phyloP scores from a whole-genome alignment of 2,113 vertebrate genomes.

The Ptychochromis oligacanthus region DNA sequence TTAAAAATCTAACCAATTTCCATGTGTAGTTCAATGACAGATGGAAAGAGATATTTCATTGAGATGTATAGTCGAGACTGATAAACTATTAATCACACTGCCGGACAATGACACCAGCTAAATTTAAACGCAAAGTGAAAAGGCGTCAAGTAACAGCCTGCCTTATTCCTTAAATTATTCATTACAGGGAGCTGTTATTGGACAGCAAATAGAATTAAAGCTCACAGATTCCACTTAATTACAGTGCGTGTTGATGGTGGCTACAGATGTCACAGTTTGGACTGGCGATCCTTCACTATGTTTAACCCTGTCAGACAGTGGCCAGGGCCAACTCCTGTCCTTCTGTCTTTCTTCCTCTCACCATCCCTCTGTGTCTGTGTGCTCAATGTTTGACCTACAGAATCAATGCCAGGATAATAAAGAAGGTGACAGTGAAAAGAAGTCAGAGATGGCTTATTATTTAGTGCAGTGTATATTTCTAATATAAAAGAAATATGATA shows the following conservation, averaged over 20 bases:
- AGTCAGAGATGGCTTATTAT: neutral
- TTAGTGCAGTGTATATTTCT: neutral
- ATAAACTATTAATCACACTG: slow-evolving; percentile 75
- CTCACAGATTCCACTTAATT: slow-evolving; percentile 63
- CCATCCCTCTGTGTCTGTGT: neutral
- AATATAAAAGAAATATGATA: neutral
- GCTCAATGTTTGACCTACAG: slow-evolving; percentile 58
- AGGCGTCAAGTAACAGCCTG: slow-evolving; percentile 25
- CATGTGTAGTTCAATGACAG: slow-evolving; percentile 59
- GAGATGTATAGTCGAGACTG: slow-evolving; percentile 62
- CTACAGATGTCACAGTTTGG: slow-evolving; percentile 77
- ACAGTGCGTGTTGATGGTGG: slow-evolving; percentile 50
- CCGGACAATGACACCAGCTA: slow-evolving; percentile 74
- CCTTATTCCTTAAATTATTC: slow-evolving; percentile 68
- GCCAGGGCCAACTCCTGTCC: slow-evolving; percentile 8
- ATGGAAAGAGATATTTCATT: slow-evolving; percentile 69
- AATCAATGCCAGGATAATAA: slow-evolving; percentile 51
- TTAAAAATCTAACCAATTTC: slow-evolving; percentile 68
- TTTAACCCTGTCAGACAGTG: slow-evolving; percentile 63
- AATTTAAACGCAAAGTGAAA: slow-evolving; percentile 73
- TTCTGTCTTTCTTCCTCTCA: slow-evolving; percentile 14
- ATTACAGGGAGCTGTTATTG: slow-evolving; percentile 61
- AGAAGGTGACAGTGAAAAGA: slow-evolving; percentile 12
- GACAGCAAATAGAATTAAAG: slow-evolving; percentile 68
- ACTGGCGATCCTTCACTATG: slow-evolving; percentile 54